phyloP scores from a whole-genome alignment of 2,797 vertebrate genomes.

The Xenopus petersii region DNA sequence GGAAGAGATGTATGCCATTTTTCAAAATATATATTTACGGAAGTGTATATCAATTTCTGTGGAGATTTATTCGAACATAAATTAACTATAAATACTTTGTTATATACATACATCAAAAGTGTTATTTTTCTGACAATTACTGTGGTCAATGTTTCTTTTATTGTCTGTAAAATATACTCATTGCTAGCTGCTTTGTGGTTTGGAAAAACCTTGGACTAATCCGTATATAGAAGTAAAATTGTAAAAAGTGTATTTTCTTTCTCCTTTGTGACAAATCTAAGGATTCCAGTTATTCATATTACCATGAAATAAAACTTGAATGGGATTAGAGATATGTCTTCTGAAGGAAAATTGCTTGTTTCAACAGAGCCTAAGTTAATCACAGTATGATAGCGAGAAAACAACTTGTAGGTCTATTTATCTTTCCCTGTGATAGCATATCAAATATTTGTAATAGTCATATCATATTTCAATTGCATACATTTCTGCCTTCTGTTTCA shows the following conservation, averaged over 20 bases:
- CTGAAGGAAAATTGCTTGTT: slow-evolving; percentile 31
- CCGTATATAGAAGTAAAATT: slow-evolving; percentile 14
- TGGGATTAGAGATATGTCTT: slow-evolving; percentile 24
- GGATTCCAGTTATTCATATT: slow-evolving; percentile 29
- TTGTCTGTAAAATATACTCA: neutral
- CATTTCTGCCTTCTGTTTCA: neutral
- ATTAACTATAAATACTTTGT: too few species aligned
- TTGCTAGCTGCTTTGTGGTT: neutral
- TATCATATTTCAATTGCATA: neutral
- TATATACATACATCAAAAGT: too few species aligned
- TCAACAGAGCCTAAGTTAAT: slow-evolving; percentile 37
- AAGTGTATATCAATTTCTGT: too few species aligned
- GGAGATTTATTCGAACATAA: too few species aligned
- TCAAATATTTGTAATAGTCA: slow-evolving; percentile 29
- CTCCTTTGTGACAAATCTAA: slow-evolving; percentile 23
- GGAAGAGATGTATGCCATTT: too few species aligned
- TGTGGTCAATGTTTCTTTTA: neutral
- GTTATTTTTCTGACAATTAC: neutral
- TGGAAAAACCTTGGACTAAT: slow-evolving; percentile 22
- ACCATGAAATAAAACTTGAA: slow-evolving; percentile 32
- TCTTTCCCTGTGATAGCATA: slow-evolving; percentile 8
- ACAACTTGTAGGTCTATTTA: slow-evolving; percentile 20
- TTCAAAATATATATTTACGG: too few species aligned
- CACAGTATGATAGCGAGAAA: slow-evolving; percentile 27
- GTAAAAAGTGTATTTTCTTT: slow-evolving; percentile 9